Conservation (phyloP, 1,140 invertebrate genomes). For the Drosophila gunungcola region DNA sequence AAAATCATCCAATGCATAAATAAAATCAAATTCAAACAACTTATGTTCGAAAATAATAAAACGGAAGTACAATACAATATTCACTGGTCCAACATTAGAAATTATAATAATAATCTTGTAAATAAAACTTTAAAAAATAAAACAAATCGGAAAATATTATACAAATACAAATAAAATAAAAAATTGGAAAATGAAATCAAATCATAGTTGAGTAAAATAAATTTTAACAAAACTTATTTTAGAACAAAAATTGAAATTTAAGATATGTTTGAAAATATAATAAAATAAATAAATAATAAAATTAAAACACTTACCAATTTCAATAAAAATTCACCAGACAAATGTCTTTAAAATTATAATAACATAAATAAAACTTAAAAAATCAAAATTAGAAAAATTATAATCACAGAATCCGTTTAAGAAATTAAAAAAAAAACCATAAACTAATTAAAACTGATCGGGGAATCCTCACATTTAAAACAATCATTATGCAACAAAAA, state of each 20-base stretch:
- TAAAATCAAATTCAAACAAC: too few relatives aligned
- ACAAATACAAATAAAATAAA: not conserved
- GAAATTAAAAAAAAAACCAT: constrained; percentile 10
- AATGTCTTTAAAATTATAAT: not conserved
- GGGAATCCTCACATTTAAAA: constrained; percentile 24
- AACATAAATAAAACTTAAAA: constrained; percentile 5
- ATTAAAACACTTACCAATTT: constrained; percentile 30
- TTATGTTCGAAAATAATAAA: too few relatives aligned
- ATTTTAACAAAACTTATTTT: not conserved
- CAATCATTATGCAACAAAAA: constrained; percentile 67
- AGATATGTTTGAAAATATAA: not conserved
- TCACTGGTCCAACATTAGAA: too few relatives aligned
- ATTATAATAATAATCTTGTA: too few relatives aligned
- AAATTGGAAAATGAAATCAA: not conserved
- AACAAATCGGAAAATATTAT: not conserved
- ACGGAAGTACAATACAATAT: too few relatives aligned
- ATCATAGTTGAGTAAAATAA: not conserved
- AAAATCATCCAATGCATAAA: too few relatives aligned
- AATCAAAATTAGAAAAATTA: constrained; percentile 6
- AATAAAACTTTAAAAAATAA: not conserved
- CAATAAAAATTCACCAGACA: constrained; percentile 2
- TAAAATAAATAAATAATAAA: constrained; percentile 1
- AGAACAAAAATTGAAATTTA: not conserved
- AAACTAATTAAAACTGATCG: constrained; percentile 16
- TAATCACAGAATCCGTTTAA: not conserved